Evolutionary conservation across 2,113 vertebrate species (phyloP).

Genomic region (Peromyscus polionotus): DNA sequence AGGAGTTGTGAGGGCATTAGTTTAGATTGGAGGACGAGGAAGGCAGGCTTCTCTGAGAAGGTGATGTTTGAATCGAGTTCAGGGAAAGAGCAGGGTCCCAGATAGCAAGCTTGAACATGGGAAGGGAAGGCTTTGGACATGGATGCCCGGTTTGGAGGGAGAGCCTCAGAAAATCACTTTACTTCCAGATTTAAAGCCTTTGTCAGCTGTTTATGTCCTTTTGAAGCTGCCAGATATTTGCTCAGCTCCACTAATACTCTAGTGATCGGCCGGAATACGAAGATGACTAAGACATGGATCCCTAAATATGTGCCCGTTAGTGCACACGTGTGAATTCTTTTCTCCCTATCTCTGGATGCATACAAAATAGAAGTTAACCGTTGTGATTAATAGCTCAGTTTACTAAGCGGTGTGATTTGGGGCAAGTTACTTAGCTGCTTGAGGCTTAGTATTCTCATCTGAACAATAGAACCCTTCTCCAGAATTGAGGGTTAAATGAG

Average conservation of each 20-base stretch:
- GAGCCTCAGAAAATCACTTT: slow-evolving; percentile 10
- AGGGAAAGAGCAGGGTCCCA: background rate
- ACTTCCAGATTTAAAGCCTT: background rate
- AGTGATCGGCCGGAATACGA: background rate
- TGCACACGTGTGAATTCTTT: background rate
- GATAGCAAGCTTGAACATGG: background rate
- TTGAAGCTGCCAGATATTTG: background rate
- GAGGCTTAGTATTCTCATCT: background rate
- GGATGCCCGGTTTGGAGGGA: no score
- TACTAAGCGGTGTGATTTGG: slow-evolving; percentile 1
- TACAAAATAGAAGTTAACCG: background rate
- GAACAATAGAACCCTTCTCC: background rate
- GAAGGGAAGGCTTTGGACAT: background rate
- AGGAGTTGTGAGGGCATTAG: background rate
- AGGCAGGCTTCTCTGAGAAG: background rate
- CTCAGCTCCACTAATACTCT: background rate
- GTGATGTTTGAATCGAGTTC: background rate
- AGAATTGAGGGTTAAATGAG: slow-evolving; percentile 5
- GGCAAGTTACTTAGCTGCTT: background rate
- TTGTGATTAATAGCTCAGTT: background rate
- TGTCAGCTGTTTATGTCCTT: background rate
- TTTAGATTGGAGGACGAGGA: background rate
- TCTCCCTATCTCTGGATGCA: background rate
- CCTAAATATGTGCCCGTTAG: background rate
- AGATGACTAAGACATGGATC: background rate